phyloP scores from a whole-genome alignment of 1,140 invertebrate genomes.

The Piezodorus guildinii region DNA sequence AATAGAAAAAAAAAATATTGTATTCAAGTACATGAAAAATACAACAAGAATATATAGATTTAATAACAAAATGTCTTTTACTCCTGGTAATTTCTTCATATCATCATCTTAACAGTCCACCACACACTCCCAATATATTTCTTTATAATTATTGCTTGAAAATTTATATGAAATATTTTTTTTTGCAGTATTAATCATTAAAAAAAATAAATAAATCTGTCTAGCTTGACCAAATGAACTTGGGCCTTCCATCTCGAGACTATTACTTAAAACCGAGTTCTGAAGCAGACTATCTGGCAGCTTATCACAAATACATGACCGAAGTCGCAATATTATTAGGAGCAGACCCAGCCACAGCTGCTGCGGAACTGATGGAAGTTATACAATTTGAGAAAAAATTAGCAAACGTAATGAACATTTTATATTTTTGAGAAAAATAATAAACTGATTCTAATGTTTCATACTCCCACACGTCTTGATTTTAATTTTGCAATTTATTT shows the following conservation, averaged over 20 bases:
- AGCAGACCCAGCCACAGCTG: slow-evolving; percentile 48
- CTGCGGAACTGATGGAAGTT: slow-evolving; percentile 51
- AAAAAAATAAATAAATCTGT: neutral
- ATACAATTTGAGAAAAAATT: slow-evolving; percentile 63
- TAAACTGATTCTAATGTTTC: neutral
- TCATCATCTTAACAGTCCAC: too few species aligned
- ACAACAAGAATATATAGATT: too few species aligned
- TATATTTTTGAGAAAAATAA: neutral
- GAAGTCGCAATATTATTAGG: slow-evolving; percentile 61
- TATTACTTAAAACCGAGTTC: slow-evolving; percentile 65
- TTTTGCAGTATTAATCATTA: too few species aligned
- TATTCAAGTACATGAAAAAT: too few species aligned
- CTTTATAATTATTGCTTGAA: too few species aligned
- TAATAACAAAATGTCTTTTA: too few species aligned
- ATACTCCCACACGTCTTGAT: neutral
- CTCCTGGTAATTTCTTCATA: too few species aligned
- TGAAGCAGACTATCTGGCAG: slow-evolving; percentile 46
- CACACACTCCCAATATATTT: too few species aligned
- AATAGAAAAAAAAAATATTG: too few species aligned
- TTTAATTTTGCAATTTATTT: neutral
- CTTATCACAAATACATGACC: slow-evolving; percentile 69
- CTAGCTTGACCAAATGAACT: slow-evolving; percentile 67
- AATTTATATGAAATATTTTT: too few species aligned
- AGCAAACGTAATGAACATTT: slow-evolving; percentile 50
- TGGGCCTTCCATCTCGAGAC: slow-evolving; percentile 68